Evolutionary conservation across 2,797 vertebrate genomes (phyloP).

Genomic region (Smutsia temminckii): DNA sequence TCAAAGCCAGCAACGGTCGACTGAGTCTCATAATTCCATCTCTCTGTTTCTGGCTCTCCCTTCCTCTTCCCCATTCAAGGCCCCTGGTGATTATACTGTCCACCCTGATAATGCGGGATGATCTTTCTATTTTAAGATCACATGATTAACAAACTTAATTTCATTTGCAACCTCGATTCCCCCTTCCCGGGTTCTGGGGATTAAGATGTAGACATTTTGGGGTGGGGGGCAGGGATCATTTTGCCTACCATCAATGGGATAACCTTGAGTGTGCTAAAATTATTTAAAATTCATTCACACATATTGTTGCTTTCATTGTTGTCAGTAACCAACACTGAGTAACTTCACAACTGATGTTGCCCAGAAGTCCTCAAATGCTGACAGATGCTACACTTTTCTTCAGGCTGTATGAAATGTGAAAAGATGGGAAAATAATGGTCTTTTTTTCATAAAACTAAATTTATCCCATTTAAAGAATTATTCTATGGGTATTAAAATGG

Average conservation of each 20-base stretch:
- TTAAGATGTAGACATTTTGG: neutral
- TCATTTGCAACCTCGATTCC: neutral
- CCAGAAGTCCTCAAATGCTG: neutral
- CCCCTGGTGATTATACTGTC: neutral
- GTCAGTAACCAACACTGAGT: neutral
- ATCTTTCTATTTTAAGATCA: neutral
- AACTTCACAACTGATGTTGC: neutral
- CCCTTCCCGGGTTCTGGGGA: neutral
- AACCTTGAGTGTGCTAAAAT: neutral
- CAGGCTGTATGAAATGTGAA: neutral
- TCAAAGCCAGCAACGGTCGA: neutral
- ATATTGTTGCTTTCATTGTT: neutral
- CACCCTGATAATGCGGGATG: neutral
- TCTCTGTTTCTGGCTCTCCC: neutral
- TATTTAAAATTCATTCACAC: neutral
- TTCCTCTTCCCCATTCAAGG: neutral
- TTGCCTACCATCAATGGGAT: neutral
- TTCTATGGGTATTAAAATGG: neutral
- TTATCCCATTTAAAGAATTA: neutral
- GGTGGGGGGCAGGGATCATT: neutral
- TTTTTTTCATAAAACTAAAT: neutral
- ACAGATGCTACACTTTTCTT: neutral
- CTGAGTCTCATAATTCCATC: too few relatives aligned
- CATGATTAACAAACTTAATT: neutral
- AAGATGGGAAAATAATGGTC: neutral